phyloP scores from a whole-genome alignment of 2,888 invertebrate species.

The Drosophila sordidapex region DNA sequence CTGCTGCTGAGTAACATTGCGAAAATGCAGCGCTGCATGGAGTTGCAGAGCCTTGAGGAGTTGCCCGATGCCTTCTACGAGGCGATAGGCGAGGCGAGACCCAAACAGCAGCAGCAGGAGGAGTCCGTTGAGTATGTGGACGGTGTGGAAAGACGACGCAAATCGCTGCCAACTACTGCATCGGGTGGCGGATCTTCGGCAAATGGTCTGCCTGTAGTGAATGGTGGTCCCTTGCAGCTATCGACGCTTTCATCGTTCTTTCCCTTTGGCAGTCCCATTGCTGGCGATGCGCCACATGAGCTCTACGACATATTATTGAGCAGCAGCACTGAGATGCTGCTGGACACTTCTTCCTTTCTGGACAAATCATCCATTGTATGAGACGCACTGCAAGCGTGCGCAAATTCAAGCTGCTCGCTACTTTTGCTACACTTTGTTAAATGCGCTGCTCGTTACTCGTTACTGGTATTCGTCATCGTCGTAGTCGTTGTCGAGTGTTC shows the following conservation, averaged over 20 bases:
- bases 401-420: slow-evolving; percentile 17
- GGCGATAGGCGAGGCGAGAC: slow-evolving; percentile 61
- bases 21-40: slow-evolving; percentile 83
- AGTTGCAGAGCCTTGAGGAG: slow-evolving; percentile 83
- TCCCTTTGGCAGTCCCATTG: slow-evolving; percentile 83
- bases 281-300: slow-evolving; percentile 82
- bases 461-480: neutral
- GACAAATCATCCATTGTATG: slow-evolving; percentile 84
- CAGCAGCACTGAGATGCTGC: slow-evolving; percentile 82
- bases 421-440: slow-evolving; percentile 13
- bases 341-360: slow-evolving; percentile 84
- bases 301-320: slow-evolving; percentile 84
- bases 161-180: slow-evolving; percentile 34
- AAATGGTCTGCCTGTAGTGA: slow-evolving; percentile 46
- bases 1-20: slow-evolving; percentile 83
- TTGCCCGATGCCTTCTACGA: slow-evolving; percentile 82
- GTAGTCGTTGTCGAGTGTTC: slow-evolving; percentile 12
- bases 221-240: slow-evolving; percentile 58
- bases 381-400: slow-evolving; percentile 18
- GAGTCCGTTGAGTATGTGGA: slow-evolving; percentile 77
- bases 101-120: slow-evolving; percentile 21
- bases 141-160: slow-evolving; percentile 79
- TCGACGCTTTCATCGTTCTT: slow-evolving; percentile 85
- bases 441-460: slow-evolving; percentile 12
- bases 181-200: slow-evolving; percentile 11